Base-by-base conservation (phyloP, 2,797 vertebrate species). In the Petrocephalus schoutedeni region DNA sequence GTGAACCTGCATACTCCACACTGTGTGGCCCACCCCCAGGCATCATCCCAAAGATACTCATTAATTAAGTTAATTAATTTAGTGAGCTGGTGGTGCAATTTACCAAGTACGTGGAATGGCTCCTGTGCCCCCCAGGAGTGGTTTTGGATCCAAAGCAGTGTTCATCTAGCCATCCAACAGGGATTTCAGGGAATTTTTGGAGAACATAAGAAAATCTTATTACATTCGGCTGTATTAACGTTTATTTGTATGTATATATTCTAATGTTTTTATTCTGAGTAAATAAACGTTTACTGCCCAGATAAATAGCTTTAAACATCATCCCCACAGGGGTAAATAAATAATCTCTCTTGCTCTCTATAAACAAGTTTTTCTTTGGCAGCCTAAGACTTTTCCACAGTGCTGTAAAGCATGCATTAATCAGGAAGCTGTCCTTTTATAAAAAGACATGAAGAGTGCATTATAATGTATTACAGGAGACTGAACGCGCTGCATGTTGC, bases 31-130 rank as follows among this genome's bases (percentile, higher is more conserved):
- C 64, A 36, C 1, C 64, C 67, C 32, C 32, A 41, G 67, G 67
- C 32, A 74, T 16, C 14, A 41, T 74, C 14, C 1, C 67, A 74
- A 32, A 74, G 67, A 74, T 74, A 32, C 36, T 7, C 14, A 74
- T 74, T 41, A 74, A 74, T 74, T 41, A 74, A 74, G 36, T 74
- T 74, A 71, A 71, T 71, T 16, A 74, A 74, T 74, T 74, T 74
- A 74, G 67, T 19, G 32, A 74, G 67, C 32, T 74, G 32, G 14
- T 74, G 67, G 67, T 74, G 36, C 36, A 36, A 74, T 74, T 7
- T 74, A 41, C 41, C 5, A 41, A 74, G 32, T 74, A 74, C 32
- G 16, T 74, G 32, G 14, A 74, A 41, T 74, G 36, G 32, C 67
- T 41, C 36, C 67, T 41, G 32, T 74, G 32, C 32, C 32, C 12